Base-by-base conservation (phyloP, 2,888 invertebrate species). In the Rhamnusium bicolor region DNA sequence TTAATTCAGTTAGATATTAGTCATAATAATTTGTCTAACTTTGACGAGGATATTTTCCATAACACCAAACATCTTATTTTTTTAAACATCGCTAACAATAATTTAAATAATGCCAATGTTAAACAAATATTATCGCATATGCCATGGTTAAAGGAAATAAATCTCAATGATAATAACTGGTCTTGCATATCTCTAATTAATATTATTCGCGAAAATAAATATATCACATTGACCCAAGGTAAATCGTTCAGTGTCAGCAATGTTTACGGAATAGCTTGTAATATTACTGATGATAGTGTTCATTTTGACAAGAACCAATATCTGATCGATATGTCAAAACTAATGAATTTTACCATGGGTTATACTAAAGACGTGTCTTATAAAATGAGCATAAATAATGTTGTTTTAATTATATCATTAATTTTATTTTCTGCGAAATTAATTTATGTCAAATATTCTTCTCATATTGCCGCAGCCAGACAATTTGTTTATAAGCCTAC, bases 31-130 rank as follows among this genome's bases (percentile, higher is more conserved):
- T 16, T 76, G 2, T 18, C 47, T 10, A 69, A 53, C 46, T 72
- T 76, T 8, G 73, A 69, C 49, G 72, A 72, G 21, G 71, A 76
- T 18, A 63, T 69, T 40, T 76, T 76, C n/a, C 76, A 76, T 27
- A 72, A 69, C 32, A 70, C 53, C 27, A 76, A 53, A 27, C 24
- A 49, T 58, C 32, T 76, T 6, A 60, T 18, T 16, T 14, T n/a
- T 16, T 49, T 76, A 5, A 72, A 61, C 24, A 76, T 76, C 10
- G 73, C 76, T 21, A 46, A 73, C 40, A 76, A 72, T 47, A 58
- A 72, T 60, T n/a, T 76, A 19, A 73, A 54, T n/a, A 67, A 67
- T 47, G 53, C 72, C 16, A 69, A 76, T 54, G 46, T 73, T 3
- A 73, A 56, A 12, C 68, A 58, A 24, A 67, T 76, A 3, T 18